Evolutionary conservation across 2,888 invertebrate species (phyloP), one percentile per base, ranked within the genome.

Genomic region (Choreutis nemorana): DNA sequence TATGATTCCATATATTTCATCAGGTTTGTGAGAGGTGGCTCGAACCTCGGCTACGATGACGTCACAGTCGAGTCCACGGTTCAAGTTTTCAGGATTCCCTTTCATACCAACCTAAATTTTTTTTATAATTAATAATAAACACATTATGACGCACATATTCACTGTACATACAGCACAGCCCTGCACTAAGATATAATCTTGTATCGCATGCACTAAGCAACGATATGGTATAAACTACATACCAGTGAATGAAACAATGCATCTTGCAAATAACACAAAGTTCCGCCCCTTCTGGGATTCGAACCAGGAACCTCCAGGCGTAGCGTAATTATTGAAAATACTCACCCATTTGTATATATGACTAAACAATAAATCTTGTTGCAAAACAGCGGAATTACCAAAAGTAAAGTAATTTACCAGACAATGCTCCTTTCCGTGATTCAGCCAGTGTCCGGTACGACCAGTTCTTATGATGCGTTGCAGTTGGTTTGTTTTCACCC

Each of bases 401-500:
- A 1, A 21, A 1, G 11, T 7, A 22, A 28, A 12, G 15, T 14
- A 13, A 26, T 62, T 58, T 28, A 87, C 93, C 50, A 98, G 70
- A 60, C 97, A 98, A 53, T 98, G 97, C 56, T 98, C 97, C 63
- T 98, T 98, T 13, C 97, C 98, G 60, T 98, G 98, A 66, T 98
- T 98, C 14, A 98, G 79, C 98, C 98, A 98, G 67, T 98, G 98
- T 0, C 98, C 97, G 0, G 97, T 97, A 30, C 97, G 82, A 0
- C 98, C 98, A 0, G 98, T 98, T 15, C 97, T 82, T 48, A 98
- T 98, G 48, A 98, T 97, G 34, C 97, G 79, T 61, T 98, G 98
- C 35, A 98, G 71, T 59, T 98, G 98, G 71, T 98, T 98, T 0
- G 97, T 98, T 77, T 98, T 98, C 30, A 98, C 97, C 98, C 98